Conservation (phyloP, 2,113 vertebrate genomes). For the Heterotilapia buettikoferi region DNA sequence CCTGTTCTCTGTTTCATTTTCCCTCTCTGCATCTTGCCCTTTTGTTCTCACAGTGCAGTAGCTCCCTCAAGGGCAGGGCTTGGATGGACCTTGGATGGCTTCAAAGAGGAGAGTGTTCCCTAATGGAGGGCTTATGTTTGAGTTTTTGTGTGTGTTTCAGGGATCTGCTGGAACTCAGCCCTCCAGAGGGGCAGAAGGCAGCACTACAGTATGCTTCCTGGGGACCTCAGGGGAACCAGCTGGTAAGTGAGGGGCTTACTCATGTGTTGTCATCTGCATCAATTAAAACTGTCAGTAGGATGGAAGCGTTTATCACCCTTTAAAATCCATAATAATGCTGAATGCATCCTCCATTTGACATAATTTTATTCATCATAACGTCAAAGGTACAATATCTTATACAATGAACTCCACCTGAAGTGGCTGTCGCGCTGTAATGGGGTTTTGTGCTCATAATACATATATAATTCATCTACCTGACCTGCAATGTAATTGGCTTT, state of each 20-base stretch:
- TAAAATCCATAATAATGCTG: neutral
- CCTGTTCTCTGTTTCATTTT: slow-evolving; percentile 38
- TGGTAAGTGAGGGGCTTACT: slow-evolving; percentile 59
- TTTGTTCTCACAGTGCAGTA: slow-evolving; percentile 8
- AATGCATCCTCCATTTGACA: neutral
- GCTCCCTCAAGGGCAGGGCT: slow-evolving; percentile 20
- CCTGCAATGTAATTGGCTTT: slow-evolving; percentile 25
- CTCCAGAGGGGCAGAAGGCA: slow-evolving; percentile 45
- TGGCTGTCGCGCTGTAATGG: neutral
- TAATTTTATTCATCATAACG: neutral
- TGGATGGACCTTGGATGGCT: slow-evolving; percentile 38
- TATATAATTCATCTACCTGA: slow-evolving; percentile 25
- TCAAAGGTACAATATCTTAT: neutral
- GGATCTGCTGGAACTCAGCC: slow-evolving; percentile 64
- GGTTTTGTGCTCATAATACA: neutral
- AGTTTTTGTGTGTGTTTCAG: slow-evolving; percentile 65
- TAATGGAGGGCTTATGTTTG: slow-evolving; percentile 4
- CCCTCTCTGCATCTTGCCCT: slow-evolving; percentile 62
- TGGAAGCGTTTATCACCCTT: neutral
- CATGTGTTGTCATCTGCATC: neutral
- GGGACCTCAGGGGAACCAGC: slow-evolving; percentile 77
- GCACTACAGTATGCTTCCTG: slow-evolving; percentile 72
- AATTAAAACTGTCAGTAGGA: neutral
- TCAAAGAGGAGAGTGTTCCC: neutral
- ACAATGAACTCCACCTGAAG: neutral